Evolutionary conservation across 2,888 invertebrate species (phyloP), one percentile per base, ranked within the genome.

Genomic region (Bembecia ichneumoniformis): DNA sequence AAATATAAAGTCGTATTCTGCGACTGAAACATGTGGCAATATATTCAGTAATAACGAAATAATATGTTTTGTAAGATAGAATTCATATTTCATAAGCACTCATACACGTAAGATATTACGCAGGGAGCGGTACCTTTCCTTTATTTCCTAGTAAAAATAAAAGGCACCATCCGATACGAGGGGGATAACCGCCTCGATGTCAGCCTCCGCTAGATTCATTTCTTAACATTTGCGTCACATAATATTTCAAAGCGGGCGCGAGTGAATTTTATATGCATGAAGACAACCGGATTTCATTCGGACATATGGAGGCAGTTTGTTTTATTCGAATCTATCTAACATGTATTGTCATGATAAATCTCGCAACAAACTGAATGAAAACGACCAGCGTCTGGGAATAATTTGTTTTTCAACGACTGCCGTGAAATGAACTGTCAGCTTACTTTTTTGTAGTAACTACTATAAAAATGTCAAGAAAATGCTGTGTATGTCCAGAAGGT

Each of bases 11-110:
- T 63, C 63, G 59, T 66, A 65, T 66, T 62, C 66, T 68, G 71
- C 71, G 68, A 67, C 69, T 57, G 66, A 64, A 73, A 75, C 72
- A 73, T 73, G 76, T 77, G 76, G 72, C 77, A 75, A 81, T 82
- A 78, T 77, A 77, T 77, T 76, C 65, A 71, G 80, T 75, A 82
- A 82, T 82, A 84, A 82, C 79, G 75, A 74, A 82, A 82, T 83
- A 84, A 82, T 80, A 83, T 79, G 81, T 81, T 80, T 81, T 76
- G 74, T 66, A 71, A 82, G 74, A 83, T 79, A 77, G 79, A 81
- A 82, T 84, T 82, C 82, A 84, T 86, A 83, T 84, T 83, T 86
- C 82, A 83, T 81, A 80, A 80, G 78, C 77, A 81, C 77, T 77
- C 78, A 71, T 77, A 77, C 75, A 72, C 75, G 77, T 77, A 78